phyloP scores from a whole-genome alignment of 1,140 invertebrate genomes.

The Lerema accius region DNA sequence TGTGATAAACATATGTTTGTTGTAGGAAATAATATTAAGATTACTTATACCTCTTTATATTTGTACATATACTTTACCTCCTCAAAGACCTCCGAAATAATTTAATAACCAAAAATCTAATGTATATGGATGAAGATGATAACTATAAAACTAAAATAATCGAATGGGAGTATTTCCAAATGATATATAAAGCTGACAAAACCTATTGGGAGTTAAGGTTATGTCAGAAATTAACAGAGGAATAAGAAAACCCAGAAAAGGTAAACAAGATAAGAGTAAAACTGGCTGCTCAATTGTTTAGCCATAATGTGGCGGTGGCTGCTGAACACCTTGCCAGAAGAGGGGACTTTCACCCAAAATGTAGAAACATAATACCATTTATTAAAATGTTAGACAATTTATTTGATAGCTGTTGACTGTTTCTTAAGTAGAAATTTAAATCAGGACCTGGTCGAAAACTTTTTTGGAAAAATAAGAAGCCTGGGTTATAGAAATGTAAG shows the following conservation, averaged over 20 bases:
- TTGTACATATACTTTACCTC: conserved; percentile 43
- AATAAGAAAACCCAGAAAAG: conserved; percentile 40
- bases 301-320: conserved; percentile 9
- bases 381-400: conserved; percentile 34
- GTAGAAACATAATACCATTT: conserved; percentile 29
- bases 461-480: conserved; percentile 44
- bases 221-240: conserved; percentile 42
- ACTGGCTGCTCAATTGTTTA: conserved; percentile 29
- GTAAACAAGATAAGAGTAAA: conserved; percentile 49
- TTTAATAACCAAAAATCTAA: conserved; percentile 41
- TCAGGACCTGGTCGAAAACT: conserved; percentile 43
- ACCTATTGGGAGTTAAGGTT: conserved; percentile 29
- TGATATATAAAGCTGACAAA: conserved; percentile 35
- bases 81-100: conserved; percentile 48
- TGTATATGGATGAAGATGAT: conserved; percentile 16
- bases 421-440: conserved; percentile 43
- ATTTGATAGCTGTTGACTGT: conserved; percentile 40
- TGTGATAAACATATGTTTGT: no score
- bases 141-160: conserved; percentile 36
- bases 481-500: conserved; percentile 38
- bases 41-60: no score
- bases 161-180: conserved; percentile 40
- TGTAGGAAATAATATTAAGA: no score
- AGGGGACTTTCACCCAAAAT: neutral
- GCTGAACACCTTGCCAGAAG: neutral